These are phyloP conservation scores for Perccottus glenii DNA, from an alignment of 2,113 vertebrate genomes.

Conservation along the genomic window DNA sequence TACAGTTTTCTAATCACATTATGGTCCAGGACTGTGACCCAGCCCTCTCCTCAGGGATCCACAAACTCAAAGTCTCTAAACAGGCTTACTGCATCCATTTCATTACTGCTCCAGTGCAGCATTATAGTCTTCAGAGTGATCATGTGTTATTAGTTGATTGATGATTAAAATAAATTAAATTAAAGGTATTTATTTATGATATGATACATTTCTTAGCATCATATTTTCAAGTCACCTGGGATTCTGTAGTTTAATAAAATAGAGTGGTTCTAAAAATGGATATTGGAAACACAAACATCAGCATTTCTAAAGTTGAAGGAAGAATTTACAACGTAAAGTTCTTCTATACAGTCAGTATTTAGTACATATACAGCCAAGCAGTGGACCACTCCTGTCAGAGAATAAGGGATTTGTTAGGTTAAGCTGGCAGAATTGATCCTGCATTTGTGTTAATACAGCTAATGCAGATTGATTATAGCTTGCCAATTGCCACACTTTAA, in stretches of 20 bases:
- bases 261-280: too few relatives aligned
- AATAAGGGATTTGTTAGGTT: too few relatives aligned
- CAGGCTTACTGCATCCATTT: conserved; percentile 32
- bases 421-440: conserved; percentile 37
- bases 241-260: neutral
- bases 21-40: neutral
- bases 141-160: conserved; percentile 12
- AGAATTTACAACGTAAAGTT: too few relatives aligned
- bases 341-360: too few relatives aligned
- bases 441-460: conserved; percentile 58
- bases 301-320: too few relatives aligned
- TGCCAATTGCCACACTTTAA: conserved; percentile 23
- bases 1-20: too few relatives aligned
- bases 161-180: conserved; percentile 16
- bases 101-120: conserved; percentile 19
- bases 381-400: too few relatives aligned
- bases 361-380: too few relatives aligned
- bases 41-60: neutral
- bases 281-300: too few relatives aligned
- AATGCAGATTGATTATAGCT: conserved; percentile 44
- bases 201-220: neutral
- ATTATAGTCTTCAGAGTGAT: conserved; percentile 9
- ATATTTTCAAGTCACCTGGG: conserved; percentile 8
- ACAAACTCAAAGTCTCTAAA: conserved; percentile 30
- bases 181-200: neutral